Conservation (phyloP, 2,113 vertebrate genomes). For the Chloropsis cyanopogon region DNA sequence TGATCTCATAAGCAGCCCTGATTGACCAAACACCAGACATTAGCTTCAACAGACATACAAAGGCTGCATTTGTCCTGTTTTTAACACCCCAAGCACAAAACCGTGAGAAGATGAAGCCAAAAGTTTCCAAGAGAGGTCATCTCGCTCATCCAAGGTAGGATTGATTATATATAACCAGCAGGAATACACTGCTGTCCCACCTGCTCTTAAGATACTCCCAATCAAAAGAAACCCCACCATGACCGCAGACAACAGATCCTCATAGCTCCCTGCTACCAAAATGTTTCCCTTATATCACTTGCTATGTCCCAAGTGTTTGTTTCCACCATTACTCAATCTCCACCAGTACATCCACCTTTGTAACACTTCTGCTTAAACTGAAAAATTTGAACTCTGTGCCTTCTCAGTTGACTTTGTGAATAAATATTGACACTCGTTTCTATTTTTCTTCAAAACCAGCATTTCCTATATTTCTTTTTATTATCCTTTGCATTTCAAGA, state of each 20-base stretch:
- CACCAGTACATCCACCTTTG: not conserved
- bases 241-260: not conserved
- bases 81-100: not conserved
- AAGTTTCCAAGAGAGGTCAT: not conserved
- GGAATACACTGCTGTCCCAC: not conserved
- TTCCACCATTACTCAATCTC: not conserved
- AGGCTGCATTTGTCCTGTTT: not conserved
- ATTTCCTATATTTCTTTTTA: not conserved
- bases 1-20: not conserved
- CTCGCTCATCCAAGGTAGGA: not conserved
- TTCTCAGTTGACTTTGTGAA: not conserved
- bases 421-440: not conserved
- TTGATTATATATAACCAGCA: not conserved
- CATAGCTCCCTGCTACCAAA: not conserved
- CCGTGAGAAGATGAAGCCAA: not conserved
- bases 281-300: not conserved
- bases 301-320: not conserved
- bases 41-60: not conserved
- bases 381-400: not conserved
- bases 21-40: not conserved
- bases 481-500: not conserved
- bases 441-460: not conserved
- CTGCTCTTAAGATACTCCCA: not conserved
- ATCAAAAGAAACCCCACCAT: not conserved
- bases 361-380: not conserved